Percentiles rank a stretch among this genome's conserved stretches.
phyloP scores from a whole-genome alignment of 2,888 invertebrate species.

The Sericinus montela region DNA sequence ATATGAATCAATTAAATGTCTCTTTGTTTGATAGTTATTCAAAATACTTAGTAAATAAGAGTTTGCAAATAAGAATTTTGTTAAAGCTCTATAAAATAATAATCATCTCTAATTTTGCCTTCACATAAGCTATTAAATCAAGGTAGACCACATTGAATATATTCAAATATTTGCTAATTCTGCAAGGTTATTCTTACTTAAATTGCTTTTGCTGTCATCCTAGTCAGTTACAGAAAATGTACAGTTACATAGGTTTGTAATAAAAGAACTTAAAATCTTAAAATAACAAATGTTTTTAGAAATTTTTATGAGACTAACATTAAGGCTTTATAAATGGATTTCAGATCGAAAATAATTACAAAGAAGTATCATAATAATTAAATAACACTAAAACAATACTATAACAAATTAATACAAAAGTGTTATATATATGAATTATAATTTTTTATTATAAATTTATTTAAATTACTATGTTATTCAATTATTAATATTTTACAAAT shows the following conservation, averaged over 20 bases:
- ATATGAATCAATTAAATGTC: slow-evolving; percentile 10
- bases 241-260: slow-evolving; percentile 18
- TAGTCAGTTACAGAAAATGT: slow-evolving; percentile 21
- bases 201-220: slow-evolving; percentile 29
- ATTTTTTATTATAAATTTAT: too few relatives aligned
- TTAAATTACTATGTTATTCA: too few relatives aligned
- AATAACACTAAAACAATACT: too few relatives aligned
- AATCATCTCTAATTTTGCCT: slow-evolving; percentile 23
- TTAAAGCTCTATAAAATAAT: neutral
- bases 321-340: too few relatives aligned
- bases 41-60: neutral
- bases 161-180: slow-evolving; percentile 59
- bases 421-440: too few relatives aligned
- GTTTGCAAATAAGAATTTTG: slow-evolving; percentile 1
- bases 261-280: slow-evolving; percentile 5
- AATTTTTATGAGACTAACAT: too few relatives aligned
- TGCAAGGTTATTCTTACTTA: slow-evolving; percentile 47
- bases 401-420: too few relatives aligned
- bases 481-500: too few relatives aligned
- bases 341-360: too few relatives aligned
- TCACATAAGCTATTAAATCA: slow-evolving; percentile 41
- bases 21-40: neutral
- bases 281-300: neutral
- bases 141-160: slow-evolving; percentile 50
- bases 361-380: too few relatives aligned